Percentiles rank a stretch among this genome's conserved stretches.
phyloP scores from a whole-genome alignment of 2,888 invertebrate genomes.

The Pycnomerus fuliginosus region DNA sequence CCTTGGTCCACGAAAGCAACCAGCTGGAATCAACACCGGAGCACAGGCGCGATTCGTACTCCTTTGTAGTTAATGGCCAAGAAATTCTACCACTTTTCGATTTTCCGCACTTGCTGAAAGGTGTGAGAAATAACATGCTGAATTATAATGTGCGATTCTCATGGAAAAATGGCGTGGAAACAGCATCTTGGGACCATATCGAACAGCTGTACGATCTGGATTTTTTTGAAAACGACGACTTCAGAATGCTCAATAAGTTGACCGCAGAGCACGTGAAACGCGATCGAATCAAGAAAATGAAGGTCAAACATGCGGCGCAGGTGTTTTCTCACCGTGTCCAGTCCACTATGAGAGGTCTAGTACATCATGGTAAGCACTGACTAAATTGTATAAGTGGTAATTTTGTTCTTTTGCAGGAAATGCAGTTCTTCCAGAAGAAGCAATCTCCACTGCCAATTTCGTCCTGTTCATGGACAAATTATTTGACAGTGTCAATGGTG shows the following conservation, averaged over 20 bases:
- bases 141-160: not conserved
- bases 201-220: conserved; percentile 1
- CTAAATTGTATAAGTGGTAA: not conserved
- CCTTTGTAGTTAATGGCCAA: not conserved
- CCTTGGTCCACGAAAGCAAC: not conserved
- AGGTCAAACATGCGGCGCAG: not conserved
- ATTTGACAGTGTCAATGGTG: conserved; percentile 1
- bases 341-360: not conserved
- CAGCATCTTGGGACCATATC: not conserved
- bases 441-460: not conserved
- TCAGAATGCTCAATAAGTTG: not conserved
- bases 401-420: conserved; percentile 1
- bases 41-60: not conserved
- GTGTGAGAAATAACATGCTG: conserved; percentile 1
- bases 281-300: conserved; percentile 1
- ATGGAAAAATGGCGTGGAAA: not conserved
- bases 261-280: not conserved
- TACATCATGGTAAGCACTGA: not conserved
- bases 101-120: not conserved
- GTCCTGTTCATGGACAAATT: not conserved
- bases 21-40: not conserved
- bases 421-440: not conserved
- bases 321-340: not conserved
- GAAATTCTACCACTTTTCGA: not conserved
- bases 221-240: not conserved